phyloP scores from a whole-genome alignment of 2,888 invertebrate genomes.

The Pheosia gnoma region DNA sequence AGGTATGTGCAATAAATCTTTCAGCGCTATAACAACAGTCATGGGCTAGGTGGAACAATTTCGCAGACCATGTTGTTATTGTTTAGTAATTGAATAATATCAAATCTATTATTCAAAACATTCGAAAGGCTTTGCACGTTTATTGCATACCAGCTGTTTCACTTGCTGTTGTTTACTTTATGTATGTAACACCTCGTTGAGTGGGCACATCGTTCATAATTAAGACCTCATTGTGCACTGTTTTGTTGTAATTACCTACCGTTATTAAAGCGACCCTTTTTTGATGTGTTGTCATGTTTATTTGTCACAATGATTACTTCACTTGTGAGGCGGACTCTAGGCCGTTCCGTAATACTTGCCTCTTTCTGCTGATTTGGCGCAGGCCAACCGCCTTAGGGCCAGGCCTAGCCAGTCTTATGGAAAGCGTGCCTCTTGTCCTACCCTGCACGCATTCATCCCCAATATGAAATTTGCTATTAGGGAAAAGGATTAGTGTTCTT shows the following conservation, averaged over 20 bases:
- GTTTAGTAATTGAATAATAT: constrained; percentile 6
- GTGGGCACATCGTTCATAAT: background rate
- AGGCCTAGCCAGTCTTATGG: too few species aligned
- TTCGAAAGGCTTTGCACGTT: constrained; percentile 51
- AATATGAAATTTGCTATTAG: too few species aligned
- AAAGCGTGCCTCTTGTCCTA: too few species aligned
- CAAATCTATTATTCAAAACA: constrained; percentile 41
- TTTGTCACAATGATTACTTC: background rate
- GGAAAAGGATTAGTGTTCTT: too few species aligned
- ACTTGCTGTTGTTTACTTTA: background rate
- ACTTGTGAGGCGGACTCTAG: background rate
- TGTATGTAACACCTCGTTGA: background rate
- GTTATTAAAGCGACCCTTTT: background rate
- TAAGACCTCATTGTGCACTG: background rate
- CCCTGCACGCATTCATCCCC: too few species aligned
- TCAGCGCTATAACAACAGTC: background rate
- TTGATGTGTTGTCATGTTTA: background rate
- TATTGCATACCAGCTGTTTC: constrained; percentile 16
- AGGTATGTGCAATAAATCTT: constrained; percentile 3
- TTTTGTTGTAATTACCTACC: background rate
- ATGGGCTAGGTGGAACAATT: constrained; percentile 2
- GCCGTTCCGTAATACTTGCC: too few species aligned
- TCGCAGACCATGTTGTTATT: constrained; percentile 3
- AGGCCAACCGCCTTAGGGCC: too few species aligned
- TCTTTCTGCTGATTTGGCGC: too few species aligned